A percentile compares a stretch with the other conserved stretches of the same genome.
Conservation (phyloP, 2,888 invertebrate genomes). For the Eristalinus aeneus region DNA sequence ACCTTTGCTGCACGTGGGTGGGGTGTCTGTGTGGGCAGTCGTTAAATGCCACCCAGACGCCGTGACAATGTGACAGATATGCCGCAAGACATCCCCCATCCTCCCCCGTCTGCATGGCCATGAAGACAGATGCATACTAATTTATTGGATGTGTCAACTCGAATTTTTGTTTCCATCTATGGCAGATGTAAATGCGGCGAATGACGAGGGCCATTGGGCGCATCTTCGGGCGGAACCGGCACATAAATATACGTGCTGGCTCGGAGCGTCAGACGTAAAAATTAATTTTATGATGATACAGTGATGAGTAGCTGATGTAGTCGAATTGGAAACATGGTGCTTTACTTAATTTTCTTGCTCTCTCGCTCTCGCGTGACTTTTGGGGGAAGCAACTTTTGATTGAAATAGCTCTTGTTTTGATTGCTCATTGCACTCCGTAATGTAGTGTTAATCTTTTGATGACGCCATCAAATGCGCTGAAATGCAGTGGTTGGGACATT, state of each 20-base stretch:
- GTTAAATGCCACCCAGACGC: constrained; percentile 43
- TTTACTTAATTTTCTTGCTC: constrained; percentile 9
- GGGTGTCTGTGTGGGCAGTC: constrained; percentile 30
- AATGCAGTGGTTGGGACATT: background rate
- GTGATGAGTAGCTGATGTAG: constrained; percentile 48
- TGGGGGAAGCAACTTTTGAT: background rate
- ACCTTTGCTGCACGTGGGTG: constrained; percentile 42
- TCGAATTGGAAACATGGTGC: constrained; percentile 36
- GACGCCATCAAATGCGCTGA: background rate
- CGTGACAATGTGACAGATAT: constrained; percentile 34
- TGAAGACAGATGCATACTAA: background rate
- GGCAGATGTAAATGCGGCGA: constrained; percentile 16
- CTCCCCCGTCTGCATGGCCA: background rate
- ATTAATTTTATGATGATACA: constrained; percentile 46
- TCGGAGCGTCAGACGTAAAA: constrained; percentile 25
- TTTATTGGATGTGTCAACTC: constrained; percentile 48
- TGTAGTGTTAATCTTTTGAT: constrained; percentile 18
- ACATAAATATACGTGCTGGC: constrained; percentile 38
- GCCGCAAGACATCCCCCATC: constrained; percentile 5
- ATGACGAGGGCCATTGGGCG: constrained; percentile 26
- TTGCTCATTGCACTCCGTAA: background rate
- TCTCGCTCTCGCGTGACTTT: background rate
- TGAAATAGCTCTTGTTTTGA: background rate
- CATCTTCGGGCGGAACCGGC: constrained; percentile 26
- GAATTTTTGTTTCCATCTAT: constrained; percentile 31